A percentile compares a stretch with the other conserved stretches of the same genome.
phyloP scores from a whole-genome alignment of 2,113 vertebrate genomes.

The Grallaria varia region DNA sequence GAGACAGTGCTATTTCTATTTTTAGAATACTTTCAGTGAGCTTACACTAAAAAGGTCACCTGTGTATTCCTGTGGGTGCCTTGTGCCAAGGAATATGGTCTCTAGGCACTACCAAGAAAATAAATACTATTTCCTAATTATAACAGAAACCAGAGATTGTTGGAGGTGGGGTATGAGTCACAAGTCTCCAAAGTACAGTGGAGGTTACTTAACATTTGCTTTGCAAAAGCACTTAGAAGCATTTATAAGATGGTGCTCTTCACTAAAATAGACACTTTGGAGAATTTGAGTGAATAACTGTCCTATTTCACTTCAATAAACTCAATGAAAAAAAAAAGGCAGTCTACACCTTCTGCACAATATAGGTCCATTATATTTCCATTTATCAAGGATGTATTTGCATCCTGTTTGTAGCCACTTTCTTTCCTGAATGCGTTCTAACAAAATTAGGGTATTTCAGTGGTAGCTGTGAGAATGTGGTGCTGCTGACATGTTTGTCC shows the following conservation, averaged over 20 bases:
- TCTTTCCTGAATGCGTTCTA: not conserved
- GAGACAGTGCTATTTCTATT: slow-evolving; percentile 14
- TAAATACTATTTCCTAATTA: slow-evolving; percentile 37
- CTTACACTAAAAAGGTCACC: slow-evolving; percentile 12
- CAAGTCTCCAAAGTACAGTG: slow-evolving; percentile 4
- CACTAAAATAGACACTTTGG: not conserved
- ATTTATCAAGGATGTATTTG: not conserved
- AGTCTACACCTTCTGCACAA: not conserved
- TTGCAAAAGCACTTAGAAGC: not conserved
- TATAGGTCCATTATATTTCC: not conserved
- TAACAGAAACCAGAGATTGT: not conserved
- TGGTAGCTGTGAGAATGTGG: not conserved
- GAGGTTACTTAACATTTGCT: slow-evolving; percentile 20
- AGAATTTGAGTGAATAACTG: not conserved
- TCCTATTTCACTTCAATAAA: not conserved
- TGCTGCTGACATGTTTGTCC: not conserved
- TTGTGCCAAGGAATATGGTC: not conserved
- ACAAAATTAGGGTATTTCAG: not conserved
- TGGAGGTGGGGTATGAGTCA: slow-evolving; percentile 13
- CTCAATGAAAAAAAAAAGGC: not conserved
- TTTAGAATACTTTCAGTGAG: not conserved
- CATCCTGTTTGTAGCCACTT: not conserved
- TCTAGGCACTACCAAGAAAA: not conserved
- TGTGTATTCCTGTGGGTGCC: not conserved
- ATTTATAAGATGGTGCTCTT: not conserved